phyloP scores from a whole-genome alignment of 1,140 invertebrate genomes.

The Ruditapes philippinarum region DNA sequence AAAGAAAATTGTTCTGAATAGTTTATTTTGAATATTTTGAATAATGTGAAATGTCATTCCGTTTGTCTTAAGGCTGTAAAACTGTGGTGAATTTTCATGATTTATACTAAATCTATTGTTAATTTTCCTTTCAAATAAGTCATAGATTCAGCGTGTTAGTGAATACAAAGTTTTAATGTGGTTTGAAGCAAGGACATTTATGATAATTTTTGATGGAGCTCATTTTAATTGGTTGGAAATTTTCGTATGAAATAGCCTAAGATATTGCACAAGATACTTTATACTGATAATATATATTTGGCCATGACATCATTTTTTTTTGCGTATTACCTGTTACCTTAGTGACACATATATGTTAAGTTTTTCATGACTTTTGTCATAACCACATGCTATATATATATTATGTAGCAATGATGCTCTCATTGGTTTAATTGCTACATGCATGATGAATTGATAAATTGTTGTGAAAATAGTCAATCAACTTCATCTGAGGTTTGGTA shows the following conservation, averaged over 20 bases:
- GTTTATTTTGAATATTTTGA: too few species aligned
- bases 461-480: neutral
- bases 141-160: too few species aligned
- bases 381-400: neutral
- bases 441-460: conserved; percentile 4
- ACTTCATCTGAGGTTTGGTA: neutral
- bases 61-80: too few species aligned
- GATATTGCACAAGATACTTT: neutral
- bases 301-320: neutral
- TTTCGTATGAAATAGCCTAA: neutral
- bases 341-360: neutral
- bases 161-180: too few species aligned
- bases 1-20: too few species aligned
- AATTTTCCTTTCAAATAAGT: too few species aligned
- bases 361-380: conserved; percentile 10
- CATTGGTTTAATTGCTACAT: conserved; percentile 10
- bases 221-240: neutral
- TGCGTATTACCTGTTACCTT: neutral
- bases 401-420: neutral
- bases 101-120: too few species aligned
- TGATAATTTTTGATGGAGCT: too few species aligned
- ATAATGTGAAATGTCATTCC: too few species aligned
- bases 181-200: too few species aligned
- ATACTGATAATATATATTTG: neutral
- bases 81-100: too few species aligned